These are phyloP conservation scores for Bergia puertoricense DNA, from an alignment of 92 coral and sea anemone species.

Conservation along the genomic window DNA sequence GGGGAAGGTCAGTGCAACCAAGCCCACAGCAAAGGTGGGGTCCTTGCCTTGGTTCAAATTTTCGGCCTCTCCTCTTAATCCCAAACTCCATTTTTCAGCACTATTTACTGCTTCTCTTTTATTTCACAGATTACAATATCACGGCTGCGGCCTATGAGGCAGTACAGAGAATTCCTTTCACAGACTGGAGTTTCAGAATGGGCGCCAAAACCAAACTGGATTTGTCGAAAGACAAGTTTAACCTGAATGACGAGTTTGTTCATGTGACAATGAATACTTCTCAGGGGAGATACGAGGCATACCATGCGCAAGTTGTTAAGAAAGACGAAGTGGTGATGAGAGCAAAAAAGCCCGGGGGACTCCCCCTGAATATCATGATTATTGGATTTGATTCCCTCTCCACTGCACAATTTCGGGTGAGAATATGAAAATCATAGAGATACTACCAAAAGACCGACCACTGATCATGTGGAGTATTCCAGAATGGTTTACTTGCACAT, in stretches of 20 bases:
- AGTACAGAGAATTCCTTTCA: slow-evolving; percentile 57
- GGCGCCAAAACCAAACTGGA: slow-evolving; percentile 33
- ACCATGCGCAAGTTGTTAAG: slow-evolving; percentile 83
- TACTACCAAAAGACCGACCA: no score
- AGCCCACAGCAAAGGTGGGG: no score
- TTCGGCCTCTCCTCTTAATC: no score
- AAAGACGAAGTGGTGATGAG: slow-evolving; percentile 61
- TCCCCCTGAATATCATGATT: slow-evolving; percentile 79
- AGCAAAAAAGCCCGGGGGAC: slow-evolving; percentile 47
- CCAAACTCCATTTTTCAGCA: no score
- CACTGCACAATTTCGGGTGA: slow-evolving; percentile 41
- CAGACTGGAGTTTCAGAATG: slow-evolving; percentile 70
- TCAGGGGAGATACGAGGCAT: slow-evolving; percentile 66
- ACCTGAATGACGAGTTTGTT: slow-evolving; percentile 75
- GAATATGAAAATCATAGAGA: neutral
- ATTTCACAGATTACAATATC: slow-evolving; percentile 35
- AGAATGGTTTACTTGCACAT: no score
- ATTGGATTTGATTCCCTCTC: slow-evolving; percentile 86
- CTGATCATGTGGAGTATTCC: no score
- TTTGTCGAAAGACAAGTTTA: slow-evolving; percentile 28
- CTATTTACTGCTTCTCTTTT: neutral
- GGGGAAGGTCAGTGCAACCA: no score
- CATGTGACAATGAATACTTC: slow-evolving; percentile 68
- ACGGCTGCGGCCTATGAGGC: slow-evolving; percentile 38
- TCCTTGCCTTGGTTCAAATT: no score